phyloP scores from a whole-genome alignment of 2,113 vertebrate species.

The Antennarius striatus region DNA sequence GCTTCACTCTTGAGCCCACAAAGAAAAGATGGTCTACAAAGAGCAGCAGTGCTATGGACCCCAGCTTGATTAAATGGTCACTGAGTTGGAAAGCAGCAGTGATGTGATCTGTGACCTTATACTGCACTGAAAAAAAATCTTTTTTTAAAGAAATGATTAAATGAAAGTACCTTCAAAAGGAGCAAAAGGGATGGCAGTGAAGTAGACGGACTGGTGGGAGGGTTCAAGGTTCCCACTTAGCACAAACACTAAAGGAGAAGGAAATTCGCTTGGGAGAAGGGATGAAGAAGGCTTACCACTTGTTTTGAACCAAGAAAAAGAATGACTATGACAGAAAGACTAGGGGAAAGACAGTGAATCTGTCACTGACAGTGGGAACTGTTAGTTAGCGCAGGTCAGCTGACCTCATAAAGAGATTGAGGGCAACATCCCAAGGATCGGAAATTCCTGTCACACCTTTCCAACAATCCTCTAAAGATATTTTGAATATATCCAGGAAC shows the following conservation, averaged over 20 bases:
- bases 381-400: slow-evolving; percentile 6
- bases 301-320: slow-evolving; percentile 18
- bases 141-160: slow-evolving; percentile 83
- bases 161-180: slow-evolving; percentile 84
- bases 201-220: slow-evolving; percentile 60
- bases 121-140: slow-evolving; percentile 67
- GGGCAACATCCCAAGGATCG: slow-evolving; percentile 10
- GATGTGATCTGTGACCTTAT: slow-evolving; percentile 86
- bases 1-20: slow-evolving; percentile 81
- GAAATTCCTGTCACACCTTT: slow-evolving; percentile 22
- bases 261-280: slow-evolving; percentile 38
- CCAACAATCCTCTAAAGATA: slow-evolving; percentile 22
- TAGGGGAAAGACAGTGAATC: slow-evolving; percentile 14
- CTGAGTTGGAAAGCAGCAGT: slow-evolving; percentile 88
- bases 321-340: not conserved
- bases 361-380: slow-evolving; percentile 18
- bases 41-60: slow-evolving; percentile 80
- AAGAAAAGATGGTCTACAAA: slow-evolving; percentile 83
- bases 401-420: slow-evolving; percentile 17
- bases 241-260: slow-evolving; percentile 59
- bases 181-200: slow-evolving; percentile 66
- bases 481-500: slow-evolving; percentile 34
- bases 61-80: slow-evolving; percentile 91
- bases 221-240: slow-evolving; percentile 72
- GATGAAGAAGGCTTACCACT: slow-evolving; percentile 48